These are phyloP conservation scores for Dusona sp. DNA, from an alignment of 2,888 invertebrate species.

Conservation along the genomic window DNA sequence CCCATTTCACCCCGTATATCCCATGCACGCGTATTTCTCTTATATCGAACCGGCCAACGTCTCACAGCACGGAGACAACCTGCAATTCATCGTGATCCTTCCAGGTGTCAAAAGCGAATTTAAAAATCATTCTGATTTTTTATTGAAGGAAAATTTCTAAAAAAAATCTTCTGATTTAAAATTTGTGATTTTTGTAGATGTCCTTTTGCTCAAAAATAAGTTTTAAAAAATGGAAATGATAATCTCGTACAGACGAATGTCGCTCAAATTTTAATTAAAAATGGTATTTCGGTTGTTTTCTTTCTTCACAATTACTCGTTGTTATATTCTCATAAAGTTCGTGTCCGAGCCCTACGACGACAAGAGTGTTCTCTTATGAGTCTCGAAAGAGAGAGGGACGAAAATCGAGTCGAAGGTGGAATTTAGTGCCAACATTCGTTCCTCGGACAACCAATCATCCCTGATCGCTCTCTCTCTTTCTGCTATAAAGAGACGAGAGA, in stretches of 20 bases:
- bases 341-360: conserved; percentile 40
- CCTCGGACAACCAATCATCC: conserved; percentile 82
- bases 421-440: conserved; percentile 80
- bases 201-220: neutral
- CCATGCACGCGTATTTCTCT: neutral
- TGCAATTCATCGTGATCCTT: conserved; percentile 5
- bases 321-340: conserved; percentile 36
- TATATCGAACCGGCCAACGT: neutral
- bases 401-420: conserved; percentile 77
- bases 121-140: neutral
- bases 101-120: conserved; percentile 21
- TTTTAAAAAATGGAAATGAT: neutral
- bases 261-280: neutral
- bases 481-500: conserved; percentile 22
- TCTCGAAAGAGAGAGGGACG: conserved; percentile 3
- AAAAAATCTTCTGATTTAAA: neutral
- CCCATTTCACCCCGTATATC: conserved; percentile 30
- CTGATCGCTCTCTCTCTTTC: conserved; percentile 60
- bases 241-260: neutral
- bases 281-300: neutral
- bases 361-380: conserved; percentile 47
- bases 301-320: conserved; percentile 20
- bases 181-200: neutral
- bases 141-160: neutral
- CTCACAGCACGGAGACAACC: neutral